Conservation (phyloP, 2,888 invertebrate genomes). For the Cephus spinipes region DNA sequence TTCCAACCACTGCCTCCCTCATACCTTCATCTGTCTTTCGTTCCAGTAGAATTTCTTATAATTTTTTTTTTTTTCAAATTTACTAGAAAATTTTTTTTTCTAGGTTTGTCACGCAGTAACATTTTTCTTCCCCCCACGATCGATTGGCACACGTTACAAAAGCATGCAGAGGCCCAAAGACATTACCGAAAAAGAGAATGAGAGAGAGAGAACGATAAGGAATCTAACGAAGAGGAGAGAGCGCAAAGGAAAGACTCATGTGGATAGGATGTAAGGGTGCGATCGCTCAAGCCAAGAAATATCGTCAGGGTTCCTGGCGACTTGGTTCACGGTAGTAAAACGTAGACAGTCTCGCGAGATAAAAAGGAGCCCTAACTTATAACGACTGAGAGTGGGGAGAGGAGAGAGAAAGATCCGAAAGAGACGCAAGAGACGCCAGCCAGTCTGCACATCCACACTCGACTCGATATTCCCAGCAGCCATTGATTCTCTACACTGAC, state of each 20-base stretch:
- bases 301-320: not conserved
- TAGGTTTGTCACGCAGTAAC: not conserved
- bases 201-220: constrained; percentile 1
- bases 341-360: not conserved
- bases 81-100: not conserved
- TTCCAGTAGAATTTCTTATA: not conserved
- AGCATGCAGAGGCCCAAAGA: not conserved
- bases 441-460: constrained; percentile 33
- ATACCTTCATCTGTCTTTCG: not conserved
- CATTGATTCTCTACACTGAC: constrained; percentile 26
- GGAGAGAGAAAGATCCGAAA: constrained; percentile 7
- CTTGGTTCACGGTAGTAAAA: not conserved
- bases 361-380: constrained; percentile 6
- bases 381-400: not conserved
- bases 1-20: not conserved
- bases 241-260: not conserved
- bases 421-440: constrained; percentile 44
- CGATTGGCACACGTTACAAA: not conserved
- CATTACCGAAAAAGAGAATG: not conserved
- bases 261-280: not conserved
- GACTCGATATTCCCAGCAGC: not conserved
- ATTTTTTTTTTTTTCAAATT: not conserved
- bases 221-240: constrained; percentile 10
- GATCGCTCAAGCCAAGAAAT: not conserved
- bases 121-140: not conserved